Base-by-base conservation (phyloP, 2,113 vertebrate genomes). In the Amazona guildingii region DNA sequence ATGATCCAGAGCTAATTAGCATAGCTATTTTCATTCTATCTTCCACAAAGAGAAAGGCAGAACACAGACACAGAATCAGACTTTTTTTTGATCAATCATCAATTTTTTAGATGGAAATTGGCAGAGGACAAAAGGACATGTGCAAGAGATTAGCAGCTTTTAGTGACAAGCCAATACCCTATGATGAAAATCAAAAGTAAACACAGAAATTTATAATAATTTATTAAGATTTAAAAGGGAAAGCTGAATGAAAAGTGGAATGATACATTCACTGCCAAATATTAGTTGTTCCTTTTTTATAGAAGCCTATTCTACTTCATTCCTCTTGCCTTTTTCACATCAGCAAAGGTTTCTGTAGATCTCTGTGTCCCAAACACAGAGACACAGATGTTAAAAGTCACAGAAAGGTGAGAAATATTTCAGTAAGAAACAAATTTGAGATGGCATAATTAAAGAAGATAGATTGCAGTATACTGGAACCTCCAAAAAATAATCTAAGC, bases 1-100 rank as follows among this genome's bases (percentile, higher is more conserved):
- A 93, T 72, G 72, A 92, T 86, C 64, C 80, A 88, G 66, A 95
- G 69, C 35, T 90, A 96, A 97, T 97, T 90, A 94, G 78, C 86
- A 95, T 69, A 93, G 77, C 57, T 94, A 89, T 92, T 96, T 96
- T 90, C 72, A 80, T 43, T 94, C 43, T 35, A 52, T 92, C 78
- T 95, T 92, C 79, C 78, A 90, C 77, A 90, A 73, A 69, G 63
- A 70, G 64, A 92, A 94, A 88, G 68, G 74, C 76, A 93, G 77
- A 94, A 81, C 61, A 86, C 24, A 66, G 73, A 93, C 76, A 54
- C 29, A 88, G 67, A 91, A 93, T 85, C 66, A 70, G 52, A 63
- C 39, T 78, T 54, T 81, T 57, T 83, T 94, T 74, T 85, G 54
- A 88, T 75, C 88, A 72, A 2, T 72, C 57, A 59, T 35, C 33